Conservation (phyloP, 2,888 invertebrate species). For the Dynastes hyllus region DNA sequence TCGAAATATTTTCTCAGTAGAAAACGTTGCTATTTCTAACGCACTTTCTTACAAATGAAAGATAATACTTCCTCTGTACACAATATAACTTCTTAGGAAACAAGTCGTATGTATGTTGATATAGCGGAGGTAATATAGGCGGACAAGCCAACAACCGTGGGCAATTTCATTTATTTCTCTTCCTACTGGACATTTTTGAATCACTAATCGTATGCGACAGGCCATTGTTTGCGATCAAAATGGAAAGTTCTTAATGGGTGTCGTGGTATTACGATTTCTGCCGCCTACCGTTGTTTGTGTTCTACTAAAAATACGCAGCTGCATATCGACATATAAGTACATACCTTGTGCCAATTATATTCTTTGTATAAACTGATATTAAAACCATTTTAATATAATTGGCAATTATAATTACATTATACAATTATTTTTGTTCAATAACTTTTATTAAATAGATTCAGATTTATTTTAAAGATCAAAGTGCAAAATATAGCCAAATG, state of each 20-base stretch:
- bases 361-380: background rate
- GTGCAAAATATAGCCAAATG: no score
- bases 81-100: conserved; percentile 1
- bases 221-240: conserved; percentile 42
- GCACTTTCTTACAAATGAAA: conserved; percentile 6
- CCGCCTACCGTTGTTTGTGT: conserved; percentile 20
- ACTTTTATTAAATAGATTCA: no score
- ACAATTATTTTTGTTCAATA: no score
- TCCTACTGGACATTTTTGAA: conserved; percentile 44
- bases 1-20: no score
- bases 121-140: conserved; percentile 14
- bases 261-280: conserved; percentile 39
- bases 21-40: background rate
- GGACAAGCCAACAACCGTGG: conserved; percentile 28
- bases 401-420: no score
- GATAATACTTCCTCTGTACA: background rate
- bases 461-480: no score
- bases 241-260: conserved; percentile 35
- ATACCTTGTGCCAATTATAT: background rate
- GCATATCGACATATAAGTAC: conserved; percentile 12
- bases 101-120: conserved; percentile 17
- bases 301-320: conserved; percentile 20
- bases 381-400: no score
- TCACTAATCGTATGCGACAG: conserved; percentile 39
- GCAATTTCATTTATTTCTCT: conserved; percentile 40